A percentile compares a stretch with the other conserved stretches of the same genome.
Conservation (phyloP, 2,888 invertebrate species). For the Leuctra nigra region DNA sequence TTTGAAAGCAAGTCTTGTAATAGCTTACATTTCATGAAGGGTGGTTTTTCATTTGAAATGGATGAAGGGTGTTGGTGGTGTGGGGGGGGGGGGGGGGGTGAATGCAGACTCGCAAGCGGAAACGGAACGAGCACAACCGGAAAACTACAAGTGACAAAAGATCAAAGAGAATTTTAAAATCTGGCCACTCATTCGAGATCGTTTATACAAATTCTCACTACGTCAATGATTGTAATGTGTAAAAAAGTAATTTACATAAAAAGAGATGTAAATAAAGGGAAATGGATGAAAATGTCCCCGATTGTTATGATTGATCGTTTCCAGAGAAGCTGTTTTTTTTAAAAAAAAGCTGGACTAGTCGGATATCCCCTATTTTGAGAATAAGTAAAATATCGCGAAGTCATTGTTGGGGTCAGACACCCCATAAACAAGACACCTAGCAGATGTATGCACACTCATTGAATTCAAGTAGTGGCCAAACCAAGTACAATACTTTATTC, state of each 20-base stretch:
- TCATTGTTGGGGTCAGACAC: background rate
- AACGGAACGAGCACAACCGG: background rate
- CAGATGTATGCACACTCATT: too few relatives aligned
- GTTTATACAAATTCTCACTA: slow-evolving; percentile 3
- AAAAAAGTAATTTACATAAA: background rate
- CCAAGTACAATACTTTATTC: too few relatives aligned
- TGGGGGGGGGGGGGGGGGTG: background rate
- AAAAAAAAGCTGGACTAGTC: background rate
- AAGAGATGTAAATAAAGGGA: background rate
- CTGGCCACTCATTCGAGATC: slow-evolving; percentile 16
- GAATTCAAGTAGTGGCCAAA: too few relatives aligned
- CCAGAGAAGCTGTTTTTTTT: background rate
- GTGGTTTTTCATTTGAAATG: slow-evolving; percentile 8
- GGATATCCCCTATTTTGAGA: background rate
- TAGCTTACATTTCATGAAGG: background rate
- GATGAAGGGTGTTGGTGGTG: too few relatives aligned
- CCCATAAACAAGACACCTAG: too few relatives aligned
- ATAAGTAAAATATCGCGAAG: background rate
- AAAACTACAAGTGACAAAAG: slow-evolving; percentile 1
- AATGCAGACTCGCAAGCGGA: background rate
- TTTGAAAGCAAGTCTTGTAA: background rate
- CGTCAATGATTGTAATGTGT: background rate
- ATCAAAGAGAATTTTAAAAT: slow-evolving; percentile 6
- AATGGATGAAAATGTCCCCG: background rate
- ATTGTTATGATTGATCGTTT: background rate